phyloP scores from a whole-genome alignment of 2,113 vertebrate genomes.

The Hiodon alosoides region DNA sequence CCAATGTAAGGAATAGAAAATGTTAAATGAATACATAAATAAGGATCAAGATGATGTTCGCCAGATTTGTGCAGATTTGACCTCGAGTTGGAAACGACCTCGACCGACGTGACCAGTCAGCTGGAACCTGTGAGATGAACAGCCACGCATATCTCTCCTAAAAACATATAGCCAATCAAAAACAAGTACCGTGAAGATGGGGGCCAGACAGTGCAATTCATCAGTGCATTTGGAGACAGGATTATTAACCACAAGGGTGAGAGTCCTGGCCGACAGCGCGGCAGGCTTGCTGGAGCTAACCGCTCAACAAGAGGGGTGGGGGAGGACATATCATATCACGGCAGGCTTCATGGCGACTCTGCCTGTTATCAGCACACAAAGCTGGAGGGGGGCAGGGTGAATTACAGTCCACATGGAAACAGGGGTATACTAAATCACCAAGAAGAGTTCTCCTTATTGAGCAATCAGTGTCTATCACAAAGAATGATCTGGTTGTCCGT shows the following conservation, averaged over 20 bases:
- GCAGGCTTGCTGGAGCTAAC: background rate
- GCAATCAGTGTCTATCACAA: slow-evolving; percentile 31
- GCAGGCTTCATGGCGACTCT: slow-evolving; percentile 13
- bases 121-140: slow-evolving; percentile 17
- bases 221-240: slow-evolving; percentile 28
- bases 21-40: background rate
- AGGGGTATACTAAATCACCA: slow-evolving; percentile 11
- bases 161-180: slow-evolving; percentile 21
- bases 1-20: slow-evolving; percentile 1
- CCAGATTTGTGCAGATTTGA: too few species aligned
- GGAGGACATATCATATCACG: too few species aligned
- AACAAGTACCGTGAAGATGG: slow-evolving; percentile 2
- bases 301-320: too few species aligned
- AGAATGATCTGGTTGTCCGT: background rate
- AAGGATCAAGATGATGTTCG: background rate
- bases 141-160: slow-evolving; percentile 29
- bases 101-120: background rate
- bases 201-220: slow-evolving; percentile 14
- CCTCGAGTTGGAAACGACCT: background rate
- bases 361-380: slow-evolving; percentile 17
- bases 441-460: slow-evolving; percentile 24
- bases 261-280: slow-evolving; percentile 17
- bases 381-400: background rate
- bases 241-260: slow-evolving; percentile 16
- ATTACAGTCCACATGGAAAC: slow-evolving; percentile 17